Percentiles rank a stretch among this genome's conserved stretches.
These are phyloP conservation scores for Hippasteria phrygiana DNA, from an alignment of 53 echinoderm and acorn worm species.

Conservation along the genomic window DNA sequence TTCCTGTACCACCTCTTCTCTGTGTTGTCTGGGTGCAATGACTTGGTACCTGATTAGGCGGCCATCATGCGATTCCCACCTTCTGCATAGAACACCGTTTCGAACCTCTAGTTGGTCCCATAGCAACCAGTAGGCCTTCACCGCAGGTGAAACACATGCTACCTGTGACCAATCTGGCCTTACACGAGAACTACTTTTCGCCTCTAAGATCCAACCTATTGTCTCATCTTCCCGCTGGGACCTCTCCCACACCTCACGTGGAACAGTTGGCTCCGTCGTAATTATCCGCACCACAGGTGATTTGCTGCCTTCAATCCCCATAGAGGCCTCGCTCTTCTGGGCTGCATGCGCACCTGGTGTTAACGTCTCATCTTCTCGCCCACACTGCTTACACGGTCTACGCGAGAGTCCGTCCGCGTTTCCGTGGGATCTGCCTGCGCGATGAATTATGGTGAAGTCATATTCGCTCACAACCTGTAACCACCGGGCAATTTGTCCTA, in stretches of 20 bases:
- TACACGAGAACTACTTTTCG: not conserved
- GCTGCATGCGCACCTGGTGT: not conserved
- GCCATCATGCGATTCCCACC: constrained; percentile 62
- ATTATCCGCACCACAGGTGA: constrained; percentile 16
- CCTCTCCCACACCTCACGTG: not conserved
- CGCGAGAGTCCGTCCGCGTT: constrained; percentile 55
- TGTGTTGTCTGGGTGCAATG: not conserved
- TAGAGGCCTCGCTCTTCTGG: not conserved
- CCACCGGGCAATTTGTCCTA: constrained; percentile 61
- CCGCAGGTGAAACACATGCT: constrained; percentile 2
- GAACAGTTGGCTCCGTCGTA: constrained; percentile 6
- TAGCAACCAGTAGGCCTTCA: constrained; percentile 41
- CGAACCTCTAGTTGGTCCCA: constrained; percentile 45
- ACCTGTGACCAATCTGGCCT: constrained; percentile 32
- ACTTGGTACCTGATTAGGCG: not conserved
- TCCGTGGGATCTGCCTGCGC: constrained; percentile 30
- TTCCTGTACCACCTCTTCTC: constrained; percentile 7
- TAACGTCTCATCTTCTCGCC: not conserved
- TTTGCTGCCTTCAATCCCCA: not conserved
- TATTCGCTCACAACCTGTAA: constrained; percentile 34
- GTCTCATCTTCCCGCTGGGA: not conserved
- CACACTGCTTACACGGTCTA: constrained; percentile 25
- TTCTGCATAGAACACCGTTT: constrained; percentile 15
- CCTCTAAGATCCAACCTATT: constrained; percentile 7
- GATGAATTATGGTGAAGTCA: constrained; percentile 32